Evolutionary conservation across 2,797 vertebrate species (phyloP).

Genomic region (Fringilla coelebs): DNA sequence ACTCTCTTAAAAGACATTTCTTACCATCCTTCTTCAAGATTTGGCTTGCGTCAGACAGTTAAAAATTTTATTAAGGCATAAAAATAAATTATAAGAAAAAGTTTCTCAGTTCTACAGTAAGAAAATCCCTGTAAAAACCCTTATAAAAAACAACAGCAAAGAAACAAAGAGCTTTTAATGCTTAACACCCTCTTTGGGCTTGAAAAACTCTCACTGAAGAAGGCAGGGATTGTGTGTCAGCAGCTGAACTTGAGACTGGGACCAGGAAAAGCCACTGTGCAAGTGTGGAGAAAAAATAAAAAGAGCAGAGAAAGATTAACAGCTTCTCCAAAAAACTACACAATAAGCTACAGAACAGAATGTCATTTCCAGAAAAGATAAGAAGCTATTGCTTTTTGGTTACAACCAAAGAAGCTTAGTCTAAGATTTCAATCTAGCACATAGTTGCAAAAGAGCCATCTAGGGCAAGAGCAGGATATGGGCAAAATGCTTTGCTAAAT

Average conservation of each 20-base stretch:
- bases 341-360: background rate
- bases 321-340: background rate
- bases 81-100: background rate
- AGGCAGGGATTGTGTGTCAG: background rate
- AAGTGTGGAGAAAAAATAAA: background rate
- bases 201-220: background rate
- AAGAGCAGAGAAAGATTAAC: background rate
- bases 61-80: background rate
- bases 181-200: background rate
- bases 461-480: background rate
- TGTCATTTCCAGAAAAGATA: slow-evolving; percentile 41
- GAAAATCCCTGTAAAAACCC: background rate
- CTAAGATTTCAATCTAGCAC: slow-evolving; percentile 8
- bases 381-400: slow-evolving; percentile 25
- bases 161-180: background rate
- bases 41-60: background rate
- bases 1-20: background rate
- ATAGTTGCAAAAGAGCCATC: background rate
- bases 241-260: background rate
- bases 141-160: background rate
- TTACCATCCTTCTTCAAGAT: background rate
- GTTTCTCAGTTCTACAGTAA: background rate
- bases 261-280: background rate
- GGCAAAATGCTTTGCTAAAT: background rate
- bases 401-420: background rate